Evolutionary conservation across 2,888 invertebrate species (phyloP).

Genomic region (Plebejus argus): DNA sequence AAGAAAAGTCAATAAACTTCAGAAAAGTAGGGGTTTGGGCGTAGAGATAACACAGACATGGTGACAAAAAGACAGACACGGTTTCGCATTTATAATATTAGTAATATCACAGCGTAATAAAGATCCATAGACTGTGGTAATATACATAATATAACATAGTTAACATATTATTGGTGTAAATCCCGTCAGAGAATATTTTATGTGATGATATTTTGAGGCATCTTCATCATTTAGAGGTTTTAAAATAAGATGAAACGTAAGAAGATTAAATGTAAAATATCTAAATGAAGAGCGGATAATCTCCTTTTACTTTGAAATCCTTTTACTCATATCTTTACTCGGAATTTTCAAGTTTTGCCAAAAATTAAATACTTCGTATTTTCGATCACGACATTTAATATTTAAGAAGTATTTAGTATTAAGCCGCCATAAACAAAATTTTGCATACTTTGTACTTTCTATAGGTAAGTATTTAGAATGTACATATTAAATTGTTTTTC

Average conservation of each 20-base stretch:
- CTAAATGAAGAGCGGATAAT: slow-evolving; percentile 3
- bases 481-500: too few species aligned
- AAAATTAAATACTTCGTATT: slow-evolving; percentile 12
- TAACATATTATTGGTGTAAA: too few species aligned
- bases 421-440: not conserved
- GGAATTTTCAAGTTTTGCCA: not conserved
- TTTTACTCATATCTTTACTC: slow-evolving; percentile 3
- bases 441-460: not conserved
- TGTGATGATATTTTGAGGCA: not conserved
- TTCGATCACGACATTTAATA: not conserved
- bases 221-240: not conserved
- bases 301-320: slow-evolving; percentile 8
- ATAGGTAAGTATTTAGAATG: too few species aligned
- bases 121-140: too few species aligned
- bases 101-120: too few species aligned
- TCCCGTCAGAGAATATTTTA: too few species aligned
- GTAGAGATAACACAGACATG: too few species aligned
- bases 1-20: too few species aligned
- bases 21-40: too few species aligned
- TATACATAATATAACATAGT: too few species aligned
- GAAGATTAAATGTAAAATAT: slow-evolving; percentile 5
- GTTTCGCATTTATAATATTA: too few species aligned
- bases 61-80: too few species aligned
- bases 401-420: not conserved
- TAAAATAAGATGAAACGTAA: slow-evolving; percentile 6